Evolutionary conservation across 2,888 invertebrate species (phyloP), one percentile per base, ranked within the genome.

Genomic region (Pyrrhia umbra): DNA sequence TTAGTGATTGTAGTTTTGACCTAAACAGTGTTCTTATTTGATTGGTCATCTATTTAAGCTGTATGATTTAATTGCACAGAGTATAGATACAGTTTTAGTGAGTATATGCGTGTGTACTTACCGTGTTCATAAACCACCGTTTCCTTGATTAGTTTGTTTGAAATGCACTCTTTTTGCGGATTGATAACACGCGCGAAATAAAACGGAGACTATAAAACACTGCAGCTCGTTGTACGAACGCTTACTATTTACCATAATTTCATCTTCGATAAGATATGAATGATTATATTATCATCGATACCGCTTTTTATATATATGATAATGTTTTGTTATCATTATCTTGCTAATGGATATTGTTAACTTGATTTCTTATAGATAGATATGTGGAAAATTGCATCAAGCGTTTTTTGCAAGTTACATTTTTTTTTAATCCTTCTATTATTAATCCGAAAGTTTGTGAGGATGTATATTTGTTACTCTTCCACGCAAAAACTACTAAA

Each of bases 221-320:
- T 91, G 90, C 89, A 90, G 64, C 79, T 79, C 75, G 70, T 68
- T 68, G 64, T 62, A 61, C 57, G 63, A 63, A 76, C 56, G 55
- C 67, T 68, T 77, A 84, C 78, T 88, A 89, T 90, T 91, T 90
- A 90, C 90, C 87, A 88, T 90, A 89, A 88, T 89, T 88, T 87
- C 88, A 90, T 89, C 86, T 86, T 20, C 55, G 90, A 91, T 90
- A 88, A 90, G 89, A 90, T 89, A 83, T 56, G 45, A 56, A 5
- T 57, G 62, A 72, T 77, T n/a, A 74, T 45, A 65, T 37, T 79
- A 78, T 80, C 80, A 49, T 47, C 34, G 54, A 68, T 74, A 67
- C 65, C 65, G 69, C 68, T 81, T 78, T 75, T 77, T 60, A 80
- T 13, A 80, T 13, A 30, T 71, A 66, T 51, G 79, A 79, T 79